These are phyloP conservation scores for Galaxea fascicularis DNA, from an alignment of 92 coral and sea anemone species.

Conservation along the genomic window DNA sequence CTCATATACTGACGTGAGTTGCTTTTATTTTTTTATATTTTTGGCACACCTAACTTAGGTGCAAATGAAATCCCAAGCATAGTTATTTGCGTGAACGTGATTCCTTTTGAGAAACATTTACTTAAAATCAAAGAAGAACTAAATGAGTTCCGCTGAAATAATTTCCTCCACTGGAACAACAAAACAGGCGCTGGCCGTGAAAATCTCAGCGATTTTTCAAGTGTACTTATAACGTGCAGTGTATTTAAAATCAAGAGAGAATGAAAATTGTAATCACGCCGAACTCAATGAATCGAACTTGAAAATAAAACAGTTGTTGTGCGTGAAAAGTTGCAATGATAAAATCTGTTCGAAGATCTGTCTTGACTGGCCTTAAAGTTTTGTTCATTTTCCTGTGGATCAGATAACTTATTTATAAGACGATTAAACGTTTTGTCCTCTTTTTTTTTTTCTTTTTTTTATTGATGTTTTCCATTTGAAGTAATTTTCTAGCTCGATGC, in stretches of 20 bases:
- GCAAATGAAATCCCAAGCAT: background rate
- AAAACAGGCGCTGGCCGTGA: background rate
- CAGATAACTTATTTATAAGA: background rate
- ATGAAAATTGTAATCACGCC: no score
- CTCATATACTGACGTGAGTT: constrained; percentile 1
- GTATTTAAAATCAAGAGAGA: background rate
- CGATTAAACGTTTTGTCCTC: background rate
- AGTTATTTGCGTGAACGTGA: background rate
- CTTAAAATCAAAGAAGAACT: background rate
- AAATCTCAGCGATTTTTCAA: background rate
- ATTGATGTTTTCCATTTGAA: background rate
- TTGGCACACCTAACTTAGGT: background rate
- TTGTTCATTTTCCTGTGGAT: background rate
- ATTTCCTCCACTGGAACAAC: background rate
- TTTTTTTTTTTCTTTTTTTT: background rate
- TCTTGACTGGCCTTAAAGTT: background rate
- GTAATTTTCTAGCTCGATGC: background rate
- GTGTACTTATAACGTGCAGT: background rate
- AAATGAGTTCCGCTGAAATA: background rate
- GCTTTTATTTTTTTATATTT: background rate
- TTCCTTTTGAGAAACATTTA: background rate
- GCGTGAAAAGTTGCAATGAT: constrained; percentile 24
- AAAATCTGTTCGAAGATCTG: background rate
- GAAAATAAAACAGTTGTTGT: background rate
- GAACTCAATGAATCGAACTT: background rate